Base-by-base conservation (phyloP, 2,797 vertebrate species). In the Myotis myotis region DNA sequence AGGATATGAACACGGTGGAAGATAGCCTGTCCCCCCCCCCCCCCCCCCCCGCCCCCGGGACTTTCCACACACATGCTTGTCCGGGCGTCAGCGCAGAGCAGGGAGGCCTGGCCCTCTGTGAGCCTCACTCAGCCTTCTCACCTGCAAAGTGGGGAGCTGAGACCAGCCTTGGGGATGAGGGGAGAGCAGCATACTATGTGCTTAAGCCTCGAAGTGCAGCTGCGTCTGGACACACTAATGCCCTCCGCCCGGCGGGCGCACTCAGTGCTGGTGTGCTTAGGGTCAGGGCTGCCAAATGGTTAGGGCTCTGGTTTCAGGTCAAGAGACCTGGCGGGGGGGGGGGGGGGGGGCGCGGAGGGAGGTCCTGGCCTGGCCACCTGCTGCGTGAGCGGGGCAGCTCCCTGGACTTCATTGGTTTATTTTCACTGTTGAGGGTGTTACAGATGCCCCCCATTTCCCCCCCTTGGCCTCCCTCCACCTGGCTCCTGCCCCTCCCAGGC, bases 231-330 rank as follows among this genome's bases (percentile, higher is more conserved):
- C 33, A 2, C 0, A 11, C 23, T 1, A 0, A 5, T 12, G n/a
- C 15, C 25, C 33, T 4, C 9, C 36, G 53, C n/a, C 25, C 0
- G 0, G 36, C 38, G 10, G 22, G 51, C 3, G 10, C 22, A 0
- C 20, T 41, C 1, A 0, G 64, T 1, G 0, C 36, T 0, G 22
- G 20, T 1, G 0, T 13, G 51, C 28, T 0, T 2, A 0, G 5
- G 47, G 87, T 33, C 57, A 1, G 0, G 10, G 51, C 2, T 4
- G 41, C 22, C 53, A 15, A 1, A 38, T 38, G 57, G 71, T 30
- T 3, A 13, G 66, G 19, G 74, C 53, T 53, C 28, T 6, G 17
- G 41, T 55, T 66, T 22, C 19, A 1, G 71, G 38, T 55, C 25
- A 15, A 44, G n/a, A 57, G 51, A 12, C 23, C 49, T 3, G 20